phyloP scores from a whole-genome alignment of 1,140 invertebrate genomes.

The Sesamia nonagrioides region DNA sequence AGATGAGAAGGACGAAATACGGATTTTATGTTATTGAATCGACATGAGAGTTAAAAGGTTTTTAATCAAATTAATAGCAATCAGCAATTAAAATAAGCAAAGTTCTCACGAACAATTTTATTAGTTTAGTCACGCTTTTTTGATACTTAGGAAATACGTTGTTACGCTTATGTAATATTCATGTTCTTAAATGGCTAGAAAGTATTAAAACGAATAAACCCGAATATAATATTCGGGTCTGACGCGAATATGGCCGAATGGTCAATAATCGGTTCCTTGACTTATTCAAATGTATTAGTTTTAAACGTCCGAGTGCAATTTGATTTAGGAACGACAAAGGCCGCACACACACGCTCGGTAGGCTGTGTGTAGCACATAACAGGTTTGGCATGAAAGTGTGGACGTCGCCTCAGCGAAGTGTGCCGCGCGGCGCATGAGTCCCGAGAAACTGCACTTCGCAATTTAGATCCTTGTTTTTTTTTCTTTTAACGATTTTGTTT shows the following conservation, averaged over 20 bases:
- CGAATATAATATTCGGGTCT: constrained; percentile 16
- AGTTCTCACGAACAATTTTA: constrained; percentile 53
- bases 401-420: constrained; percentile 52
- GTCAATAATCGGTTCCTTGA: constrained; percentile 49
- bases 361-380: constrained; percentile 55
- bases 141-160: constrained; percentile 50
- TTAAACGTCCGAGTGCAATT: constrained; percentile 51
- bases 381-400: constrained; percentile 62
- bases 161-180: constrained; percentile 51
- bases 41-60: constrained; percentile 33
- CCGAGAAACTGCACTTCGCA: constrained; percentile 45
- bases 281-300: constrained; percentile 49
- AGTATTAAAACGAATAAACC: constrained; percentile 38
- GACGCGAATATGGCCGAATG: constrained; percentile 37
- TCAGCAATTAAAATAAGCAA: constrained; percentile 35
- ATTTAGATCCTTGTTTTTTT: constrained; percentile 50
- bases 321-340: constrained; percentile 58
- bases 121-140: constrained; percentile 52
- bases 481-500: constrained; percentile 41
- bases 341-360: constrained; percentile 34
- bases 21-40: not conserved
- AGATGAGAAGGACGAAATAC: not conserved
- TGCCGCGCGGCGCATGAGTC: constrained; percentile 52
- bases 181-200: constrained; percentile 51
- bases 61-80: constrained; percentile 27